A percentile compares a stretch with the other conserved stretches of the same genome.
Evolutionary conservation across 2,113 vertebrate species (phyloP).

Genomic region (Melanotaenia duboulayi): DNA sequence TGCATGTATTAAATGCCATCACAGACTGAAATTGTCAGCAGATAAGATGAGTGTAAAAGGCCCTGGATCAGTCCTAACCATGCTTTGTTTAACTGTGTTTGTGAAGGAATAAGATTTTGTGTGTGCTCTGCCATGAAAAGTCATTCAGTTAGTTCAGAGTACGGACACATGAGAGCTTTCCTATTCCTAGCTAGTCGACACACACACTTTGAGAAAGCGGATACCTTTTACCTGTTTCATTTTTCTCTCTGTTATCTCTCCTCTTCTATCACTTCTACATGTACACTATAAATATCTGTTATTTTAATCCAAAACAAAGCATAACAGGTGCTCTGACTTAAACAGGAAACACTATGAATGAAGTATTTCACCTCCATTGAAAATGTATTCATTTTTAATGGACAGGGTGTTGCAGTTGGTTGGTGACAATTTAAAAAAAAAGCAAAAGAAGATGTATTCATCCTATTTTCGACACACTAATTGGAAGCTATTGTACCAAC

Average conservation of each 20-base stretch:
- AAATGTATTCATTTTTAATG: too few species aligned
- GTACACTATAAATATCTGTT: neutral
- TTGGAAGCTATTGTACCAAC: neutral
- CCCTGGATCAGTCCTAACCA: conserved; percentile 33
- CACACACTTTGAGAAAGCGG: conserved; percentile 48
- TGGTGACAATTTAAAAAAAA: too few species aligned
- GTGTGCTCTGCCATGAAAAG: conserved; percentile 13
- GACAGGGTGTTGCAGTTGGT: too few species aligned
- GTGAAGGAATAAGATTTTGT: conserved; percentile 15
- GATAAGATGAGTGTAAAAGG: conserved; percentile 42
- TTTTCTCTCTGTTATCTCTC: conserved; percentile 29
- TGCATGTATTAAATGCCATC: conserved; percentile 53
- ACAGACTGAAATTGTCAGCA: conserved; percentile 53
- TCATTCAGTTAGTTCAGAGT: conserved; percentile 42
- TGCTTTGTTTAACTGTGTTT: conserved; percentile 18
- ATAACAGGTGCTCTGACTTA: neutral
- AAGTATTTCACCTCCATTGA: neutral
- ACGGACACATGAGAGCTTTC: conserved; percentile 71
- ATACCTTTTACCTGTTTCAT: conserved; percentile 22
- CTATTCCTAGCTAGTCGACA: conserved; percentile 63
- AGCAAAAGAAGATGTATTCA: neutral
- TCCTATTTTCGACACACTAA: neutral
- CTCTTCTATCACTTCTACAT: conserved; percentile 18
- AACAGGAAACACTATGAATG: neutral
- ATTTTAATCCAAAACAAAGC: neutral